Evolutionary conservation across 2,113 vertebrate species (phyloP), one percentile per base, ranked within the genome.

Genomic region (Xiphophorus couchianus): DNA sequence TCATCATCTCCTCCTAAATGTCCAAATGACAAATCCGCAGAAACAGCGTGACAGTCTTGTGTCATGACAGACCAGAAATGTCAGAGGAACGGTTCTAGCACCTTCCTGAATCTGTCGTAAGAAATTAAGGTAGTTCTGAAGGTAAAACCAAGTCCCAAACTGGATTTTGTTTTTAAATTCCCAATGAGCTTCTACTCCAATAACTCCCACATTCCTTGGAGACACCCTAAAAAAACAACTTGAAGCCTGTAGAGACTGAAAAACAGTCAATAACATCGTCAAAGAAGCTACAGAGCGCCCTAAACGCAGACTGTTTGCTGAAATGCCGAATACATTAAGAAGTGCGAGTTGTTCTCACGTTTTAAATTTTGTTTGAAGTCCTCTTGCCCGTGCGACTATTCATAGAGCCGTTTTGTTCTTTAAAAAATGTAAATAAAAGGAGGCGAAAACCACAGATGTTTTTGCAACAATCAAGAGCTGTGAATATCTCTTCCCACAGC

Each of bases 391-490:
- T 33, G 2, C 25, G 39, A 66, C 48, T 30, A 28, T 64, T 64
- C 61, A 27, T 61, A n/a, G 29, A 71, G 30, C 2, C 35, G 2
- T 29, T 76, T 48, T 37, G n/a, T n/a, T 66, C n/a, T 0, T 28
- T 62, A 62, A 62, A 68, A 39, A 37, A 37, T 10, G 10, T 35
- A 9, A 35, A 35, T 35, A 37, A 69, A n/a, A 63, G 25, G 8
- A 48, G 37, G 22, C 33, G 39, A 28, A 79, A 68, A 69, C 48
- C 39, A 15, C 61, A 31, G 22, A 39, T 33, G 39, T 77, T 42
- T 77, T 58, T 68, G 74, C 54, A 63, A 63, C 64, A 58, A 33
- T 31, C 14, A 61, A 66, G 69, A 54, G 42, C 66, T 31, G 73
- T 42, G 35, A 3, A 66, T 62, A 61, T 65, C 58, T 82, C 22